A percentile compares a stretch with the other conserved stretches of the same genome.
Evolutionary conservation across 2,888 invertebrate genomes (phyloP).

Genomic region (Rotaria socialis): DNA sequence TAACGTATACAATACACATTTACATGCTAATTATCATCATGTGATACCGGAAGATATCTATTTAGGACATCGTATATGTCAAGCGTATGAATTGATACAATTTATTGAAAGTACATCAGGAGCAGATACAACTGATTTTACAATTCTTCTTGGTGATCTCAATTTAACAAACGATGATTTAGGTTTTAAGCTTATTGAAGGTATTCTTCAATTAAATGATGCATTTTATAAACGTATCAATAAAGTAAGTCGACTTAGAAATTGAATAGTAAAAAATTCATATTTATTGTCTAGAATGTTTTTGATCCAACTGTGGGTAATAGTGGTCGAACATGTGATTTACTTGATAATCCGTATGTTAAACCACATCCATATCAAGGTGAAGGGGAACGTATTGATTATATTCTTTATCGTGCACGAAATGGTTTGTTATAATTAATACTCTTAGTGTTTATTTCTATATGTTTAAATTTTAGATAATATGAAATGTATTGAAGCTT

Average conservation of each 20-base stretch:
- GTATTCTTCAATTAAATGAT: slow-evolving; percentile 53
- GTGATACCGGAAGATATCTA: slow-evolving; percentile 75
- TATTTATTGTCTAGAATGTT: background rate
- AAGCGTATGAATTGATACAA: slow-evolving; percentile 89
- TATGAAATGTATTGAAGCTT: slow-evolving; percentile 18
- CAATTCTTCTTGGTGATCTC: slow-evolving; percentile 85
- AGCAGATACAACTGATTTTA: slow-evolving; percentile 69
- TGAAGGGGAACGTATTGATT: slow-evolving; percentile 45
- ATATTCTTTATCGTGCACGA: slow-evolving; percentile 38
- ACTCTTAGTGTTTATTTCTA: background rate
- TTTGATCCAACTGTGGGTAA: background rate
- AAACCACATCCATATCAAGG: background rate
- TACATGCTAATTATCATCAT: slow-evolving; percentile 80
- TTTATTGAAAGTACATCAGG: slow-evolving; percentile 75
- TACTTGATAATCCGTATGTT: slow-evolving; percentile 29
- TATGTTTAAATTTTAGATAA: background rate
- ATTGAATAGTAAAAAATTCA: background rate
- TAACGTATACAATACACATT: slow-evolving; percentile 87
- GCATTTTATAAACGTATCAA: slow-evolving; percentile 12
- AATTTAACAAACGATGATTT: slow-evolving; percentile 80
- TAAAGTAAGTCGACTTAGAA: background rate
- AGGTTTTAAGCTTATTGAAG: slow-evolving; percentile 61
- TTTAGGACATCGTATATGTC: slow-evolving; percentile 80
- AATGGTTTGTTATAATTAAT: background rate
- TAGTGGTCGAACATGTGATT: slow-evolving; percentile 21